Base-by-base conservation (phyloP, 2,113 vertebrate species). In the Cyphomyrus plagiostoma region DNA sequence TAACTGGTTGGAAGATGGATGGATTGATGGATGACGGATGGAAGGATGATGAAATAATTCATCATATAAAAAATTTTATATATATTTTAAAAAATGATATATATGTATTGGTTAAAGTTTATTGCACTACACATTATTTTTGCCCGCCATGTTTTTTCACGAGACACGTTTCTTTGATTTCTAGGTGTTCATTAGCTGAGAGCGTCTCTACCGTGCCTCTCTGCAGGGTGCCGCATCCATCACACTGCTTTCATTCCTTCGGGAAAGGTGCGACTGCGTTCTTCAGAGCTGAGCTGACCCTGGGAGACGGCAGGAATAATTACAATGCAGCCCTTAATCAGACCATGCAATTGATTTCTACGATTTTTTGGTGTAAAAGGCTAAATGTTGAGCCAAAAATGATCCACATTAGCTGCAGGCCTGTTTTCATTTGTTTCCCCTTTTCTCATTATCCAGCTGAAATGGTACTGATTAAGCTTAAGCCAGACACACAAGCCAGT, bases 361-460 rank as follows among this genome's bases (percentile, higher is more conserved):
- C 93, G 91, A 91, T 93, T 94, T 93, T 88, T 90, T 90, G 90
- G 91, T 93, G 91, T 95, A 95, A 94, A 93, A 91, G 93, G 93
- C 94, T 95, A 94, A 95, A 95, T 91, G 91, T 92, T 92, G 90
- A 83, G 88, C 94, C 92, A 56, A 93, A 95, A 95, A 96, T 94
- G 91, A 94, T 92, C 91, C 90, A 92, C 94, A 95, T 95, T 95
- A 94, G 91, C 94, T 94, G 92, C 91, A 89, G 4, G 90, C 91
- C 92, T 91, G 95, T 95, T 94, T 95, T 92, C 94, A 94, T 92
- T 93, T 89, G 89, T 90, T 3, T 88, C 89, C 91, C 39, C 46
- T 13, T 91, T 88, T 91, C 91, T 92, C 93, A 93, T 95, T 93
- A 94, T 92, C 92, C 93, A 91, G 87, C 91, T 62, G 88, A 92